phyloP scores from a whole-genome alignment of 2,888 invertebrate species.

The Diadromus collaris region DNA sequence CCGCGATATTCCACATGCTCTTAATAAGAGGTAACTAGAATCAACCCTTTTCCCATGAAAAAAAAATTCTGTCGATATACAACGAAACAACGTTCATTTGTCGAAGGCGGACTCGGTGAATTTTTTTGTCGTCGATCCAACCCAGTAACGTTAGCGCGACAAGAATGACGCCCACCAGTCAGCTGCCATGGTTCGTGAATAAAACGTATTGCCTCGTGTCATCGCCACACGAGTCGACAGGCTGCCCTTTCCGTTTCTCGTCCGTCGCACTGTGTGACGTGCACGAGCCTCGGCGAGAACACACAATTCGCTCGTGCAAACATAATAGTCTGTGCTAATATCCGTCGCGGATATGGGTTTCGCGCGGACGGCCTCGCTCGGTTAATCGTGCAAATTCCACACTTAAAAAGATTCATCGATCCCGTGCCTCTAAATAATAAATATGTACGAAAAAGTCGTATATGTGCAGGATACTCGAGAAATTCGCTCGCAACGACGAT shows the following conservation, averaged over 20 bases:
- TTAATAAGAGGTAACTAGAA: not conserved
- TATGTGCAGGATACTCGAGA: not conserved
- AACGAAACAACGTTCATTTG: not conserved
- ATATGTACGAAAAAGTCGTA: conserved; percentile 12
- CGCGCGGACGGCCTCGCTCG: conserved; percentile 10
- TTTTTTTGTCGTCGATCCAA: conserved; percentile 14
- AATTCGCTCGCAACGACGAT: not conserved
- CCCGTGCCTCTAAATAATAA: conserved; percentile 24
- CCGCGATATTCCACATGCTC: too few species aligned
- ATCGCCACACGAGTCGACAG: conserved; percentile 9
- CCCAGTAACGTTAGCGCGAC: conserved; percentile 9
- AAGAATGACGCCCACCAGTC: conserved; percentile 18
- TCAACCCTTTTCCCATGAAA: conserved; percentile 3
- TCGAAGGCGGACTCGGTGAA: not conserved
- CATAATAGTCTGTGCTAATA: conserved; percentile 18
- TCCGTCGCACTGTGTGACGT: not conserved
- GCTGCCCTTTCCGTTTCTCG: conserved; percentile 9
- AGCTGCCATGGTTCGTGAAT: conserved; percentile 11
- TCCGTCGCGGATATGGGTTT: conserved; percentile 28
- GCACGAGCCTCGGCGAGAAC: not conserved
- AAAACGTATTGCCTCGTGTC: conserved; percentile 31
- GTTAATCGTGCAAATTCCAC: not conserved
- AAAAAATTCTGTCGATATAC: not conserved
- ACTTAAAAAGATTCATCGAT: conserved; percentile 15
- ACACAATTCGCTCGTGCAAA: not conserved